Conservation (phyloP, 2,888 invertebrate species). For the Lycophotia porphyrea region DNA sequence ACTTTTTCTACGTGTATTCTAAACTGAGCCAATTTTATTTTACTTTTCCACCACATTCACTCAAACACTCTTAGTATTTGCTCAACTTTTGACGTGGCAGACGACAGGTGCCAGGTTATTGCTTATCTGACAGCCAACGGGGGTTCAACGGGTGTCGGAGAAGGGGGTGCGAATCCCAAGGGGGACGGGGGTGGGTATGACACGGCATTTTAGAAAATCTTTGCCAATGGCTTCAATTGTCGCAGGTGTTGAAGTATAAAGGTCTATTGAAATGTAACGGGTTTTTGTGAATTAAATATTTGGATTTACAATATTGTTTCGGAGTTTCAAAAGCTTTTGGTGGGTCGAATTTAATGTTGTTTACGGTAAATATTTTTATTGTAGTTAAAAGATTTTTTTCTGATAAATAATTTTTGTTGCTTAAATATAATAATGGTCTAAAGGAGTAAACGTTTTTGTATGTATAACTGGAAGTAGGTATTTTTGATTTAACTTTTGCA, state of each 20-base stretch:
- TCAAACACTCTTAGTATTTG: conserved; percentile 52
- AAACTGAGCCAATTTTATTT: conserved; percentile 44
- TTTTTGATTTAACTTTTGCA: neutral
- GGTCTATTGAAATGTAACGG: conserved; percentile 40
- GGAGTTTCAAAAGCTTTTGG: conserved; percentile 11
- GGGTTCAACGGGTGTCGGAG: conserved; percentile 27
- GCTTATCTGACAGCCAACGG: conserved; percentile 71
- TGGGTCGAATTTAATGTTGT: conserved; percentile 29
- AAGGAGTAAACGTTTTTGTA: neutral
- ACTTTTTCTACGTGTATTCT: neutral
- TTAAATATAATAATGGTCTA: neutral
- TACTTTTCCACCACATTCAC: conserved; percentile 17
- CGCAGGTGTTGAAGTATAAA: conserved; percentile 43
- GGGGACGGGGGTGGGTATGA: conserved; percentile 37
- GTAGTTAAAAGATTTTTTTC: neutral
- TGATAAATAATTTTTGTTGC: neutral
- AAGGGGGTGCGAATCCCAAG: conserved; percentile 28
- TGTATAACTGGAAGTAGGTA: neutral
- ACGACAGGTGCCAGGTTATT: conserved; percentile 77
- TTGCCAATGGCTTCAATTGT: conserved; percentile 47
- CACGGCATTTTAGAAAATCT: conserved; percentile 60
- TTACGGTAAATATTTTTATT: conserved; percentile 21
- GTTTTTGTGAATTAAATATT: conserved; percentile 41
- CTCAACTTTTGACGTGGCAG: conserved; percentile 68
- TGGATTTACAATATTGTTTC: conserved; percentile 14